Evolutionary conservation across 1,140 invertebrate genomes (phyloP), one percentile per base, ranked within the genome.

Genomic region (Hylyphantes graminicola): DNA sequence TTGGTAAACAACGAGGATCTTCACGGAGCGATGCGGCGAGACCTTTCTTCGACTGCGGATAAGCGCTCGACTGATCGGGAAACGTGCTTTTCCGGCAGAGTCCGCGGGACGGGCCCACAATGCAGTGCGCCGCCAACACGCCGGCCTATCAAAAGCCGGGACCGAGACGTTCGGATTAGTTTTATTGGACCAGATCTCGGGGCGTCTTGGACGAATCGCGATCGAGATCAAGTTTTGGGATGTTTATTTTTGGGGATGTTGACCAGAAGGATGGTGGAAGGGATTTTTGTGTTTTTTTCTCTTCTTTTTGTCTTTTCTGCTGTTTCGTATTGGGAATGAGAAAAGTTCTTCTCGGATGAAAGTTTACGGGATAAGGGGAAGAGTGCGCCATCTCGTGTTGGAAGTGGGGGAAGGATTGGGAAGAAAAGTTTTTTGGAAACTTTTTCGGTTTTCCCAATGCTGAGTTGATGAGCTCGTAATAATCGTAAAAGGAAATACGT

Each of bases 221-320:
- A 61, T 21, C 21, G 61, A 17, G 19, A 73, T 76, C 63, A 68
- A 77, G 61, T 55, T 35, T 35, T 35, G 35, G 35, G 35, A 80
- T 85, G 74, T 85, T 85, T 85, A 77, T 85, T 80, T 35, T 85
- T 85, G 35, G 35, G 82, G 15, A 81, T 54, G 61, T 35, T 65
- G 59, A 65, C 80, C 68, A 64, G 35, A 59, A 61, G 70, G 53
- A 83, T 35, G 57, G 50, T 65, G 50, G 64, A 21, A 55, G 67
- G 35, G 19, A 53, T n/a, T 19, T 19, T n/a, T 35, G 9, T 50
- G 17, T 63, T 63, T 57, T 70, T 80, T 80, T 80, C 48, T 79
- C 50, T 17, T 53, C 21, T 50, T 7, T 7, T 70, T 35, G 35
- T 48, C 50, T 50, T 4, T 50, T 15, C 48, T 70, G 17, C 59